These are phyloP conservation scores for Molorchus minor DNA, from an alignment of 2,888 invertebrate genomes.

Conservation along the genomic window DNA sequence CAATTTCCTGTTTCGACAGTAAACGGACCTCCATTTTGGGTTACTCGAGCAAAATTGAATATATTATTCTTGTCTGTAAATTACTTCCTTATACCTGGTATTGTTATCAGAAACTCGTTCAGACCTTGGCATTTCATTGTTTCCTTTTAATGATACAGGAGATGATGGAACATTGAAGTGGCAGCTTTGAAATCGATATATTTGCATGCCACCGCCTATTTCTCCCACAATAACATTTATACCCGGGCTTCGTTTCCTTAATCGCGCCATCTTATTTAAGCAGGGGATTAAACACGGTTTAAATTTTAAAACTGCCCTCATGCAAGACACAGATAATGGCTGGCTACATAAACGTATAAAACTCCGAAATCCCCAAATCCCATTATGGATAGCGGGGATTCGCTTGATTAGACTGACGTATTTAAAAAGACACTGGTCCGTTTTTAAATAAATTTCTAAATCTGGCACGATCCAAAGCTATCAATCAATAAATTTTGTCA, in stretches of 20 bases:
- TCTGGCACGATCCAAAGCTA: slow-evolving; percentile 12
- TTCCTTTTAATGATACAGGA: slow-evolving; percentile 28
- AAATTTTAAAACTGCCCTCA: slow-evolving; percentile 38
- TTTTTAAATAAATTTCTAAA: slow-evolving; percentile 28
- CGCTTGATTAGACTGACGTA: slow-evolving; percentile 31
- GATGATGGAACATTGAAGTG: slow-evolving; percentile 27
- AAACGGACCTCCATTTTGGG: slow-evolving; percentile 5
- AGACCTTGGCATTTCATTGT: slow-evolving; percentile 22
- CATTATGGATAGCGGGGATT: slow-evolving; percentile 33
- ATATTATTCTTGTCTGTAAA: slow-evolving; percentile 18
- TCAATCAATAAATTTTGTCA: slow-evolving; percentile 13
- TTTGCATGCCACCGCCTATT: slow-evolving; percentile 25
- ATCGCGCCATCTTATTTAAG: slow-evolving; percentile 23
- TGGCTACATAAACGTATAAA: slow-evolving; percentile 32
- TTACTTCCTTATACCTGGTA: slow-evolving; percentile 21
- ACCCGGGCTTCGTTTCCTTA: slow-evolving; percentile 25
- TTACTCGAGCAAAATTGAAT: slow-evolving; percentile 15
- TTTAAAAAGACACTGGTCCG: slow-evolving; percentile 27
- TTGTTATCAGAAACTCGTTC: slow-evolving; percentile 31
- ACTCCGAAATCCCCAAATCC: slow-evolving; percentile 34
- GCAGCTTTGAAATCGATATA: slow-evolving; percentile 27
- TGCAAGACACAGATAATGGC: slow-evolving; percentile 38
- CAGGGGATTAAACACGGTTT: slow-evolving; percentile 40
- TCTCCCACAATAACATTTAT: slow-evolving; percentile 26
- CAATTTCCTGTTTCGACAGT: slow-evolving; percentile 5